Base-by-base conservation (phyloP, 2,113 vertebrate genomes). In the Bothrops jararaca region DNA sequence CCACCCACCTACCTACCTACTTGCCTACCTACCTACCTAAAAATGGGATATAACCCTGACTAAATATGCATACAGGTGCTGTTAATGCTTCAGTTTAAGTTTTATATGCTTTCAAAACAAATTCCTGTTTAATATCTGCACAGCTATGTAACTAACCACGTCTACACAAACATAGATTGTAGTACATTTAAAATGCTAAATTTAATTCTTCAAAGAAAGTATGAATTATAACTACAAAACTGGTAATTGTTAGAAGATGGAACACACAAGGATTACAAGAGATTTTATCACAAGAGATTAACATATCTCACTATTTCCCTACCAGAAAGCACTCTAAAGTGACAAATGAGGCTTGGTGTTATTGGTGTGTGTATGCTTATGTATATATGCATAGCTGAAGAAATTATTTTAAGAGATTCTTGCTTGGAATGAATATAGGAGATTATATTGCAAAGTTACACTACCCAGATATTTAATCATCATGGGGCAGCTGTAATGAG, bases 381-480 rank as follows among this genome's bases (percentile, higher is more conserved):
- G 80, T 26, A 45, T 58, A 26, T 95, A 8, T 69, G 64, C 64
- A 15, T 96, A 97, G 96, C 95, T 94, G 96, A 97, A 97, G 96
- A 98, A 97, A 97, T 96, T 96, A 97, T 95, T 96, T 88, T 94
- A 96, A 96, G 96, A 97, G 96, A 97, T 97, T 98, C 97, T 97
- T 95, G 95, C 96, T 97, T 95, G 95, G 97, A 97, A 96, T 96
- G 94, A 97, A 95, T 96, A 95, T 94, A 96, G 96, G 97, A 97
- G 96, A 91, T 92, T 89, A 93, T 91, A 94, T 95, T 93, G 97
- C 95, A 97, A 97, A 98, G 97, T 94, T 96, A 97, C 90, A 93
- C 88, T 24, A 88, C 95, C 85, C 95, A 92, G 96, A 96, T 97
- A 97, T 96, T 97, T 97, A 97, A 98, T 98, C 97, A 97, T 96